phyloP scores from a whole-genome alignment of 2,797 vertebrate species.

The Sarcophilus harrisii region DNA sequence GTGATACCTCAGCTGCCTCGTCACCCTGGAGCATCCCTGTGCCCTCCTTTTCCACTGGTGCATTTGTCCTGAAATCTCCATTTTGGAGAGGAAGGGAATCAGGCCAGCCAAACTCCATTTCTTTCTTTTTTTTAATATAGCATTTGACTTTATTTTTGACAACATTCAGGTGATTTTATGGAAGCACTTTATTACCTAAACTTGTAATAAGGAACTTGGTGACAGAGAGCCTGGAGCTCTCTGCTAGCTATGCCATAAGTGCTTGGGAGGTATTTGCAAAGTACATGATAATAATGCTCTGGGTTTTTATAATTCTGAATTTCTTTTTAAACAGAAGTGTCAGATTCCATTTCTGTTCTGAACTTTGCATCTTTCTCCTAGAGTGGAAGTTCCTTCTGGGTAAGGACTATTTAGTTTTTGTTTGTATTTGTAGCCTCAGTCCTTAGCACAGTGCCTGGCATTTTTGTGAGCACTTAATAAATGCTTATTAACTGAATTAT shows the following conservation, averaged over 20 bases:
- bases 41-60: not conserved
- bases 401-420: not conserved
- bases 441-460: not conserved
- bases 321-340: no score
- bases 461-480: not conserved
- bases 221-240: no score
- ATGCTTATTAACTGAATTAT: not conserved
- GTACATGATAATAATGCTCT: no score
- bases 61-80: not conserved
- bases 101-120: not conserved
- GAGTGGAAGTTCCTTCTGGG: not conserved
- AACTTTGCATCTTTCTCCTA: no score
- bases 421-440: not conserved
- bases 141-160: no score
- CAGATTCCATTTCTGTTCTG: not conserved
- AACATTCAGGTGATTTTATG: not conserved
- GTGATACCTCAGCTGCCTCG: not conserved
- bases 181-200: not conserved
- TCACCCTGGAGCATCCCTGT: not conserved
- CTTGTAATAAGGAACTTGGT: no score
- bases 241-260: no score
- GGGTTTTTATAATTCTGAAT: no score
- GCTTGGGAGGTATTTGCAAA: no score
- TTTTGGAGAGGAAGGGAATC: not conserved
- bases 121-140: not conserved